Evolutionary conservation across 2,113 vertebrate species (phyloP).

Genomic region (Poicephalus gulielmi): DNA sequence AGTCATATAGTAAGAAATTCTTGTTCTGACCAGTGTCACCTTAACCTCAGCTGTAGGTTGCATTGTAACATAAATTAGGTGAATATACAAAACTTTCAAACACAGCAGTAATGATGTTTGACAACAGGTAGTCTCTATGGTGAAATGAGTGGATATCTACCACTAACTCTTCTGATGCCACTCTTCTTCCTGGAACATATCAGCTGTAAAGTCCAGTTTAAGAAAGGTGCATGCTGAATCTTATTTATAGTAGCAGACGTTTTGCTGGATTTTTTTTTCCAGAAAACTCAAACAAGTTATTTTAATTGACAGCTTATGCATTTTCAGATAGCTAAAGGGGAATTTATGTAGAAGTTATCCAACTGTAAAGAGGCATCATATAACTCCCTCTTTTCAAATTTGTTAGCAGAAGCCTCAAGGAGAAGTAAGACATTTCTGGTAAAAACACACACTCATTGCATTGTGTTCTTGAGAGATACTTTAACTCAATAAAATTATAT

Average conservation of each 20-base stretch:
- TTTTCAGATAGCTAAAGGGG: background rate
- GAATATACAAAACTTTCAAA: background rate
- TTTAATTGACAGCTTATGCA: background rate
- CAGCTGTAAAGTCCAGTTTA: background rate
- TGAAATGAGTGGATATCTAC: background rate
- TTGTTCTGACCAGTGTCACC: background rate
- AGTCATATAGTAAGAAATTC: background rate
- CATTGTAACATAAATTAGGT: background rate
- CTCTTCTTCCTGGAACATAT: background rate
- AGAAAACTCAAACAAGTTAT: background rate
- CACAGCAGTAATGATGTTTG: accelerated
- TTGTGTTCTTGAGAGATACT: background rate
- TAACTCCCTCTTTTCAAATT: background rate
- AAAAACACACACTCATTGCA: background rate
- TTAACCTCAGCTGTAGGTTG: background rate
- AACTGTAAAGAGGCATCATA: background rate
- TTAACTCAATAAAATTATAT: background rate
- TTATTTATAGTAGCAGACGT: background rate
- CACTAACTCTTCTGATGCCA: background rate
- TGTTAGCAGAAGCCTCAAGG: background rate
- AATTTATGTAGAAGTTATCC: background rate
- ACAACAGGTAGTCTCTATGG: background rate
- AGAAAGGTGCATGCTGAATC: background rate
- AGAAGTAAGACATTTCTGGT: background rate
- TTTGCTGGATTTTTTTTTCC: background rate